A percentile compares a stretch with the other conserved stretches of the same genome.
Evolutionary conservation across 2,888 invertebrate genomes (phyloP).

Genomic region (Ariolimax columbianus): DNA sequence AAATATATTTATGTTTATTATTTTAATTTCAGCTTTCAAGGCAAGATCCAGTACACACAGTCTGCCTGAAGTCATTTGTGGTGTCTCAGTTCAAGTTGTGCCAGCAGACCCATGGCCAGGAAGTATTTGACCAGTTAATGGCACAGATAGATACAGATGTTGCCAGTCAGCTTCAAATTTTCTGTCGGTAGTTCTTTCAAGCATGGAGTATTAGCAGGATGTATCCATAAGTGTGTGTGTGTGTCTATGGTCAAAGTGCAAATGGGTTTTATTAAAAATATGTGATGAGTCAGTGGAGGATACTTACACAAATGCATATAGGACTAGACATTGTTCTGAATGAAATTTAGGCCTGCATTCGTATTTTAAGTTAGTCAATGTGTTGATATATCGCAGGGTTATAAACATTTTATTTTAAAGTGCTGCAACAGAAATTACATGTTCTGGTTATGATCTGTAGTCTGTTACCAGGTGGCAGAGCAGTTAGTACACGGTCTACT

Average conservation of each 20-base stretch:
- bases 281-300: constrained; percentile 7
- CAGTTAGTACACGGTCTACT: no score
- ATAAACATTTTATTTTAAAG: not conserved
- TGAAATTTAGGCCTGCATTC: not conserved
- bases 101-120: constrained; percentile 87
- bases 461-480: no score
- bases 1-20: no score
- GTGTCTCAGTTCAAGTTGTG: constrained; percentile 84
- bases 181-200: constrained; percentile 52
- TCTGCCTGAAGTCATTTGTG: constrained; percentile 83
- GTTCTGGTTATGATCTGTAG: not conserved
- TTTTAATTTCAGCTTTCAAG: constrained; percentile 81
- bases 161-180: constrained; percentile 83
- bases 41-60: constrained; percentile 89
- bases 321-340: not conserved
- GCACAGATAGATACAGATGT: constrained; percentile 87
- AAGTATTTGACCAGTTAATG: constrained; percentile 87
- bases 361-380: not conserved
- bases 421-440: not conserved
- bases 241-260: not conserved
- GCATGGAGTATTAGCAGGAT: not conserved
- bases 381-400: not conserved
- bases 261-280: not conserved
- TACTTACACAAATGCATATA: not conserved
- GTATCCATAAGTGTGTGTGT: not conserved